Base-by-base conservation (phyloP, 2,888 invertebrate species). In the Octonoba sinensis region DNA sequence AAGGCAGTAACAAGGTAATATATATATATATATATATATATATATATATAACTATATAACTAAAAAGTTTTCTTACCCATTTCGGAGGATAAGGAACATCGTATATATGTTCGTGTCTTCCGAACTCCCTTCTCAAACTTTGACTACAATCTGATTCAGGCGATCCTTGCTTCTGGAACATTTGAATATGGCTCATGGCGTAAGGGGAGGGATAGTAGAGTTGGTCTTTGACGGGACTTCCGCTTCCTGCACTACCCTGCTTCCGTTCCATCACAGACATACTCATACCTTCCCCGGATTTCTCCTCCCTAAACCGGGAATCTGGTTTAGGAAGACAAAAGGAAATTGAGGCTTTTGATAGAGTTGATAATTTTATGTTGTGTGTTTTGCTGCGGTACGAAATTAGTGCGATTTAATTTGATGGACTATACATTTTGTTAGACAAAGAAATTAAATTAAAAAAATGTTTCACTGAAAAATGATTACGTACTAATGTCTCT, bases 1-100 rank as follows among this genome's bases (percentile, higher is more conserved):
- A n/a, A n/a, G n/a, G n/a, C n/a, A n/a, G n/a, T n/a, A n/a, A n/a
- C n/a, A n/a, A n/a, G n/a, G n/a, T n/a, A n/a, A n/a, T 62, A 62
- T 22, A 27, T 54, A 54, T 12, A 11, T 12, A 54, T 54, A 54
- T 54, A 54, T 54, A 13, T 54, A 54, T 8, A 54, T 1, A 54
- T 54, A 54, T 54, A 54, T 8, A 54, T 54, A 54, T 54, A 54
- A 18, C 8, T 16, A 54, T 54, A 54, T 51, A 54, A 4, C 0
- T 54, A 54, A 6, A 54, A 54, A 16, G 3, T 51, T 18, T 64
- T 74, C 75, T 83, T 64, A 85, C 85, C 85, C 85, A 85, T 57
- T 85, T 85, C 1, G 85, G 85, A 4, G 85, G 85, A 75, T 83
- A 85, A n/a, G 85, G 85, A n/a, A 85, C 78, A 22, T 84, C 85